Base-by-base conservation (phyloP, 2,113 vertebrate genomes). In the Lucifuga dentata region DNA sequence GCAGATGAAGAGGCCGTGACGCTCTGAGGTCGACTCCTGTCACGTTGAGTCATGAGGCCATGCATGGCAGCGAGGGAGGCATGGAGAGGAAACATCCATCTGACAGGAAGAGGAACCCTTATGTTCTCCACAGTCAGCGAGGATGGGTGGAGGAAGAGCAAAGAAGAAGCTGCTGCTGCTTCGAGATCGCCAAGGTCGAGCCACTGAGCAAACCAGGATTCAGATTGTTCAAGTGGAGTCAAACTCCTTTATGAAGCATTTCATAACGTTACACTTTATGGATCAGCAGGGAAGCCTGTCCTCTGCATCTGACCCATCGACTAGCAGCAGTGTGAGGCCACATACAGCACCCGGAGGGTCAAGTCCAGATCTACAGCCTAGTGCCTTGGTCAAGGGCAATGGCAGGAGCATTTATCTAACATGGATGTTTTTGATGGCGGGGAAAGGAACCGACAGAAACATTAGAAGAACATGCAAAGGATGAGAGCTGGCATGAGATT, bases 51-150 rank as follows among this genome's bases (percentile, higher is more conserved):
- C 80, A 83, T 5, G 10, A 57, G 24, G 20, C 21, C n/a, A 5
- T 32, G 15, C 32, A 0, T 2, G 24, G 48, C 23, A 52, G 49
- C 44, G 3, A 12, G 40, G 57, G 0, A 33, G 59, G 32, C 5
- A 15, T 58, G 69, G 8, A 63, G 35, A 5, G 11, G 43, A 20
- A 0, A 43, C 76, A 51, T 41, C 23, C 49, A 29, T 62, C 53
- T 69, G 73, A 73, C 12, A 9, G 64, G 68, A 73, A 84, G 55
- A 76, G 63, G 74, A 76, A 67, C 46, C 7, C 17, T 16, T 35
- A 35, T 38, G 61, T 62, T 58, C 56, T 69, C n/a, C 26, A n/a
- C 16, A 15, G 44, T 68, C 64, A 68, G 76, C 76, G 39, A 29
- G 50, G 29, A 53, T 2, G 3, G 21, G 51, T 0, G 3, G 48